A percentile compares a stretch with the other conserved stretches of the same genome.
Evolutionary conservation across 2,888 invertebrate genomes (phyloP).

Genomic region (Synergus gifuensis): DNA sequence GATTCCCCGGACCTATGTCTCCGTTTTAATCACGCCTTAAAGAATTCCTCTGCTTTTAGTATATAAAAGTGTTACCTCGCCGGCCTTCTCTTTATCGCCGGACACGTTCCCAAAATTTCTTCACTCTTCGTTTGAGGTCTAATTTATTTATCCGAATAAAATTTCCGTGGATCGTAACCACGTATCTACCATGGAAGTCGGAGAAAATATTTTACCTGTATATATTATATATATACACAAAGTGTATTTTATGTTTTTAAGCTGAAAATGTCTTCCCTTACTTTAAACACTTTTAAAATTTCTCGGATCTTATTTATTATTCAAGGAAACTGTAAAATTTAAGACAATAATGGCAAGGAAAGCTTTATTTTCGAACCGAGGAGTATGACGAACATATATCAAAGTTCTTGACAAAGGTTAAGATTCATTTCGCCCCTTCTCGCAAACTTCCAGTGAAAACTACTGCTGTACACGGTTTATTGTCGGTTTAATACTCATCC

Average conservation of each 20-base stretch:
- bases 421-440: background rate
- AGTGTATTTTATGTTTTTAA: background rate
- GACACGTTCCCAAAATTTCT: slow-evolving; percentile 37
- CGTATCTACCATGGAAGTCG: slow-evolving; percentile 1
- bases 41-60: slow-evolving; percentile 31
- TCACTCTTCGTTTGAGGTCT: slow-evolving; percentile 33
- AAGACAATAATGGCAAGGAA: background rate
- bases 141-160: slow-evolving; percentile 34
- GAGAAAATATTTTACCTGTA: slow-evolving; percentile 1
- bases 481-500: slow-evolving; percentile 18
- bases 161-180: slow-evolving; percentile 13
- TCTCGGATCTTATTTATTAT: slow-evolving; percentile 16
- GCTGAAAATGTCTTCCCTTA: slow-evolving; percentile 2
- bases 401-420: slow-evolving; percentile 7
- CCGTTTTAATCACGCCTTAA: slow-evolving; percentile 39
- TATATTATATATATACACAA: background rate
- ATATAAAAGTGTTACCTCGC: slow-evolving; percentile 33
- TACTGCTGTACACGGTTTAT: background rate
- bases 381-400: background rate
- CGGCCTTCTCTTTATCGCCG: slow-evolving; percentile 26
- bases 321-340: slow-evolving; percentile 11
- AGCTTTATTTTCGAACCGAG: background rate
- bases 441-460: background rate
- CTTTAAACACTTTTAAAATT: background rate
- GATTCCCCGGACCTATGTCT: slow-evolving; percentile 37